Evolutionary conservation across 2,797 vertebrate species (phyloP).

Genomic region (Triplophysa yarkandensis): DNA sequence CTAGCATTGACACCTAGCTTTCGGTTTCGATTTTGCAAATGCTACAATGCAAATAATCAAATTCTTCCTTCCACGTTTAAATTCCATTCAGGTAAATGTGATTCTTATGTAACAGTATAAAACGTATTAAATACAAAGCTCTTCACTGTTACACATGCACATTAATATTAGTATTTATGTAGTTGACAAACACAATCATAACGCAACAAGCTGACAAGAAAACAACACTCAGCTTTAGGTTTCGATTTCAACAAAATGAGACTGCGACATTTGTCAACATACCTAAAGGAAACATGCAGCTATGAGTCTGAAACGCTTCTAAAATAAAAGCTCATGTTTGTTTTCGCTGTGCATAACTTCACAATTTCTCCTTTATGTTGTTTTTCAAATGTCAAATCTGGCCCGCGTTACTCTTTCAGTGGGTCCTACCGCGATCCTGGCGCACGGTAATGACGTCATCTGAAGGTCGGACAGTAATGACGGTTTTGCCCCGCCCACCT

Average conservation of each 20-base stretch:
- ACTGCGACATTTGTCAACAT: slow-evolving; percentile 17
- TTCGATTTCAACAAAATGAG: slow-evolving; percentile 42
- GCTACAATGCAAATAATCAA: too few species aligned
- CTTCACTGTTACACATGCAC: not conserved
- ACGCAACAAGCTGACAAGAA: slow-evolving; percentile 1
- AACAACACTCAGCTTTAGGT: slow-evolving; percentile 28
- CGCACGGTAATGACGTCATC: slow-evolving; percentile 23
- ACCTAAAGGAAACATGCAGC: slow-evolving; percentile 5
- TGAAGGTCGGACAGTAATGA: slow-evolving; percentile 46
- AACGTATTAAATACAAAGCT: too few species aligned
- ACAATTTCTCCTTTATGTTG: slow-evolving; percentile 10
- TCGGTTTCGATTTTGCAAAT: too few species aligned
- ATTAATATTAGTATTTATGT: not conserved
- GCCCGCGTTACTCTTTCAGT: slow-evolving; percentile 63
- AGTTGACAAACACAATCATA: not conserved
- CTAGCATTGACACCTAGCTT: too few species aligned
- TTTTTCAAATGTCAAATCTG: slow-evolving; percentile 58
- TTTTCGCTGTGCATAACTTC: not conserved
- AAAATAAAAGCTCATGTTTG: not conserved
- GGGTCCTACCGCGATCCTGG: slow-evolving; percentile 60
- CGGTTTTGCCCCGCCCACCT: slow-evolving; percentile 33
- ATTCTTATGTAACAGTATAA: not conserved
- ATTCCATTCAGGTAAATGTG: too few species aligned
- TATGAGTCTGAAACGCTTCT: not conserved
- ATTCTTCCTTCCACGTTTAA: too few species aligned